Conservation (phyloP, 92 coral and sea anemone species). For the Porites evermanni region DNA sequence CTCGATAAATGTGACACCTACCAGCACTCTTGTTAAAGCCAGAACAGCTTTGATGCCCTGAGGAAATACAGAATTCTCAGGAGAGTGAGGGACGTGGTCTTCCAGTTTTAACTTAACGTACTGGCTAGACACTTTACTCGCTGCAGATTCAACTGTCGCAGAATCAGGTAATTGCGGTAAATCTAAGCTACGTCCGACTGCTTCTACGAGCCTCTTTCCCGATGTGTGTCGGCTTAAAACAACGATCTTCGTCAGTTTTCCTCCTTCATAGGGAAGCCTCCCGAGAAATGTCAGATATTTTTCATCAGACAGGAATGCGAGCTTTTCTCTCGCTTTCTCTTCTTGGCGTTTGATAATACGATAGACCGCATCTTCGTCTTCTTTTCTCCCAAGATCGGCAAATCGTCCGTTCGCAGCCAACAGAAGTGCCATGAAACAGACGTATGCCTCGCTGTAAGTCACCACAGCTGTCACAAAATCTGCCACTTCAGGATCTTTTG, state of each 20-base stretch:
- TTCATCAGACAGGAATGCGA: neutral
- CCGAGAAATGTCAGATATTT: neutral
- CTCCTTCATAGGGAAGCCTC: neutral
- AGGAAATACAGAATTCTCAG: neutral
- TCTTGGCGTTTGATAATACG: neutral
- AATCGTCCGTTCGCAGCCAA: neutral
- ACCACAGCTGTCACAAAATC: neutral
- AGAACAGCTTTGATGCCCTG: neutral
- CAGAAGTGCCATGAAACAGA: neutral
- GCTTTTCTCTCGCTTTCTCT: neutral
- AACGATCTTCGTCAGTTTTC: slow-evolving; percentile 1
- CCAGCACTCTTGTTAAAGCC: neutral
- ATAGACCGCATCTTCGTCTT: neutral
- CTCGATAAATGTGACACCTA: neutral
- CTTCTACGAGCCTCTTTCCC: neutral
- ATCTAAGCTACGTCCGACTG: neutral
- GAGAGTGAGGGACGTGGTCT: neutral
- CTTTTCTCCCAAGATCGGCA: neutral
- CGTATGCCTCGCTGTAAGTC: neutral
- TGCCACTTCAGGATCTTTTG: neutral
- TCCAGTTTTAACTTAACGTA: neutral
- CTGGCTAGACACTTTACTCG: neutral
- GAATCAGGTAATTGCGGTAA: neutral
- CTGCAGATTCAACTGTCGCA: neutral
- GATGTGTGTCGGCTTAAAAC: neutral